Evolutionary conservation across 2,113 vertebrate genomes (phyloP), one percentile per base, ranked within the genome.

Genomic region (Semicossyphus pulcher): DNA sequence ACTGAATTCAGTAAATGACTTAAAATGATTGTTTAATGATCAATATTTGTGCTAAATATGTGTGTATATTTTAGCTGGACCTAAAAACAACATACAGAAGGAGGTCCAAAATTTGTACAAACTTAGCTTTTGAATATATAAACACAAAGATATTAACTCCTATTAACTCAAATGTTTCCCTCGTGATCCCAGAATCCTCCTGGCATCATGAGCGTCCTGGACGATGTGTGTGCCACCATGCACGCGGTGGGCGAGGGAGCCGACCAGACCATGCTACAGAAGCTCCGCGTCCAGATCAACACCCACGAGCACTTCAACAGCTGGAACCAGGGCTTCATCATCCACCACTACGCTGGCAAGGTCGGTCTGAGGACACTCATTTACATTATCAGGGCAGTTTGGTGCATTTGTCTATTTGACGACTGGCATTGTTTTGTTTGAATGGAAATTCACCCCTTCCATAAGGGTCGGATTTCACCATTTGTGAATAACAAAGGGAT

Each of bases 271-370:
- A 93, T 99, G 93, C 94, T 99, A 29, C 98, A 99, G 91, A 99
- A 99, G 56, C 96, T 99, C 34, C 88, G 97, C 78, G 95, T 97
- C 93, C 95, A 96, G 89, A 97, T 97, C 76, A 97, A 96, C 84
- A 96, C 92, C n/a, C 98, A 99, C 0, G 98, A 99, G 48, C 98
- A 99, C 89, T 99, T 99, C 93, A 99, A 99, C 94, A 99, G 97
- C 95, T 99, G 98, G 98, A 99, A 98, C 88, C 97, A 99, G 78
- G 98, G 98, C 57, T 99, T 99, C 90, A 99, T 99, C 78, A 96
- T 99, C 53, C 98, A 99, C 89, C 98, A 99, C 86, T 99, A 99
- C 0, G 98, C 98, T 9, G 98, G 98, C 51, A 99, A 99, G 97
- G 97, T 99, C 84, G 44, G 82, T 61, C 31, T 18, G 7, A 39